Evolutionary conservation across 2,888 invertebrate species (phyloP).

Genomic region (Pammene aurita): DNA sequence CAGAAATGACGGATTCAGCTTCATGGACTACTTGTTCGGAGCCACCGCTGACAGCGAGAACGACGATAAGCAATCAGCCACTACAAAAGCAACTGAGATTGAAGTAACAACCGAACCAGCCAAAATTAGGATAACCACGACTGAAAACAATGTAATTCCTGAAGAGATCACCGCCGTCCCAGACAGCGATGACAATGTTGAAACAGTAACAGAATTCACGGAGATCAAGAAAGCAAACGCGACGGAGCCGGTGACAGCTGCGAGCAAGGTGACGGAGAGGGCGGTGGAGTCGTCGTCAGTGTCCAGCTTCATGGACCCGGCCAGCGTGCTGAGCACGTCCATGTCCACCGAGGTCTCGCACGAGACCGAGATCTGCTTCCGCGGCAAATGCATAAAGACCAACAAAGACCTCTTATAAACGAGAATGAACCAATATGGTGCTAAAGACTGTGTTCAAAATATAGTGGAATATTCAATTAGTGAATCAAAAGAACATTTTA

Average conservation of each 20-base stretch:
- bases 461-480: conserved; percentile 49
- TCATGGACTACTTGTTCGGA: conserved; percentile 77
- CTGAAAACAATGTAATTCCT: conserved; percentile 70
- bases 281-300: conserved; percentile 62
- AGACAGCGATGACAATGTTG: conserved; percentile 48
- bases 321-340: conserved; percentile 86
- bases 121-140: conserved; percentile 61
- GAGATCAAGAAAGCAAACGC: conserved; percentile 46
- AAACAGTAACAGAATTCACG: conserved; percentile 44
- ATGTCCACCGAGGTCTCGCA: conserved; percentile 92
- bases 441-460: conserved; percentile 71
- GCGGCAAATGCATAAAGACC: conserved; percentile 91
- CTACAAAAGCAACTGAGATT: conserved; percentile 49
- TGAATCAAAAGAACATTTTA: conserved; percentile 45
- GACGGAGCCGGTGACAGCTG: conserved; percentile 46
- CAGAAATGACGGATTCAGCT: conserved; percentile 65
- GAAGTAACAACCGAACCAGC: conserved; percentile 57
- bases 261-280: conserved; percentile 48
- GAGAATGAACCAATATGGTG: conserved; percentile 52
- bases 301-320: conserved; percentile 78
- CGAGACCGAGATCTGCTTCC: conserved; percentile 94
- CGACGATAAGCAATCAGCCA: conserved; percentile 42
- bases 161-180: conserved; percentile 69
- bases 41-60: conserved; percentile 59
- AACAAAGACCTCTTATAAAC: conserved; percentile 70